A percentile compares a stretch with the other conserved stretches of the same genome.
phyloP scores from a whole-genome alignment of 2,113 vertebrate species.

The Actenoides lindsayi region DNA sequence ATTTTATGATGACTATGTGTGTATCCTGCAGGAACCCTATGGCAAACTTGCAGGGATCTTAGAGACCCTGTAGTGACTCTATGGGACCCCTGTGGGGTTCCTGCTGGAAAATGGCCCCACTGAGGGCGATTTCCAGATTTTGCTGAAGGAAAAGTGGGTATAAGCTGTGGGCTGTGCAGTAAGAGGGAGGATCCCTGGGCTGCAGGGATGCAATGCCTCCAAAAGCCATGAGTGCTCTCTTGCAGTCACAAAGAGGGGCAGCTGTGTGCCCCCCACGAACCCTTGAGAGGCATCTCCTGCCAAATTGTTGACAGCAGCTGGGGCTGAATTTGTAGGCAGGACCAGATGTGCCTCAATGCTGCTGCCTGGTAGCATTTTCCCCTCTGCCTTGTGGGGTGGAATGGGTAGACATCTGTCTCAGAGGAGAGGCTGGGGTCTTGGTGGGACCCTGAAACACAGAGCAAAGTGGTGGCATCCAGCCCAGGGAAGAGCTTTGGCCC shows the following conservation, averaged over 20 bases:
- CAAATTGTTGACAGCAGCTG: neutral
- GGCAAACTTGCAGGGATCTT: neutral
- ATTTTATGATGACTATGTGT: neutral
- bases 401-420: neutral
- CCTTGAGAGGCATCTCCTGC: neutral
- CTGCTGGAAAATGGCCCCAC: neutral
- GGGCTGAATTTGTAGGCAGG: neutral
- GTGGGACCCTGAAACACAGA: neutral
- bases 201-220: neutral
- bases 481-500: neutral
- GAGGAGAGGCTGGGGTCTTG: neutral
- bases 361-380: neutral
- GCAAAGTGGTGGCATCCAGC: neutral
- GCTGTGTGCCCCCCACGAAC: neutral
- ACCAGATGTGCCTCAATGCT: neutral
- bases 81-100: fast-evolving
- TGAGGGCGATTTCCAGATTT: neutral
- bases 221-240: neutral
- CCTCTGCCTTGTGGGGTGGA: neutral
- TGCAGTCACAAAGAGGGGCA: neutral
- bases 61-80: neutral
- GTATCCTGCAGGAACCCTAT: neutral
- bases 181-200: neutral
- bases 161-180: neutral
- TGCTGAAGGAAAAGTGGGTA: fast-evolving